These are phyloP conservation scores for Vandiemenella viatica DNA, from an alignment of 2,888 invertebrate species.

Conservation along the genomic window DNA sequence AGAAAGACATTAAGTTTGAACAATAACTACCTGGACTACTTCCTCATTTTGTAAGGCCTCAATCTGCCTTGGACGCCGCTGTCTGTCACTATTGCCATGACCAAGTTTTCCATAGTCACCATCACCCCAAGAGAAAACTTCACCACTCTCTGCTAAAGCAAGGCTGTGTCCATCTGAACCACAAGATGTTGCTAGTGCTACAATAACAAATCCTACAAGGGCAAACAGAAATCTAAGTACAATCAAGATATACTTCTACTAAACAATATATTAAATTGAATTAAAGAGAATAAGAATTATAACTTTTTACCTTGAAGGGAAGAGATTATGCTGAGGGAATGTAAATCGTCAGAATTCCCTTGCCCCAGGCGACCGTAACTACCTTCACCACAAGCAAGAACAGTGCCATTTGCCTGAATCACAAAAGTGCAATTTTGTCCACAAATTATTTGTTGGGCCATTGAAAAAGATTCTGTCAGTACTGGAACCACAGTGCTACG, in stretches of 20 bases:
- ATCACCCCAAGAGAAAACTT: slow-evolving; percentile 51
- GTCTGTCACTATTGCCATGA: slow-evolving; percentile 47
- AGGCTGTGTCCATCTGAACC: slow-evolving; percentile 49
- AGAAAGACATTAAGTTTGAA: no score
- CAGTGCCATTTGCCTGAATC: slow-evolving; percentile 42
- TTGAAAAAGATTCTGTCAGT: slow-evolving; percentile 32
- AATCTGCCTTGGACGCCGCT: slow-evolving; percentile 43
- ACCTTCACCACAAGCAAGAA: slow-evolving; percentile 47
- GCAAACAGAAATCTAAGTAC: not conserved
- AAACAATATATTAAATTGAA: no score
- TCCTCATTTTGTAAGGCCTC: slow-evolving; percentile 45
- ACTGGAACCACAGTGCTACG: slow-evolving; percentile 30
- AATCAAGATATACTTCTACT: not conserved
- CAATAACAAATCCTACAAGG: slow-evolving; percentile 40
- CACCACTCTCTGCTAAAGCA: slow-evolving; percentile 47
- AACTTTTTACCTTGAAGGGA: slow-evolving; percentile 39
- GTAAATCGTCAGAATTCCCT: slow-evolving; percentile 46
- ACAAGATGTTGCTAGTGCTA: slow-evolving; percentile 42
- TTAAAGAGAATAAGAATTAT: no score
- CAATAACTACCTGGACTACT: slow-evolving; percentile 37
- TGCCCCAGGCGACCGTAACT: slow-evolving; percentile 46
- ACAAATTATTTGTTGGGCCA: slow-evolving; percentile 41
- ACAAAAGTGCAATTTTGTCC: slow-evolving; percentile 52
- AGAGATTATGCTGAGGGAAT: slow-evolving; percentile 39
- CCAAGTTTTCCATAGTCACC: slow-evolving; percentile 51